Percentiles rank a stretch among this genome's conserved stretches.
These are phyloP conservation scores for Sarotherodon lohbergeri DNA, from an alignment of 2,113 vertebrate species.

Conservation along the genomic window DNA sequence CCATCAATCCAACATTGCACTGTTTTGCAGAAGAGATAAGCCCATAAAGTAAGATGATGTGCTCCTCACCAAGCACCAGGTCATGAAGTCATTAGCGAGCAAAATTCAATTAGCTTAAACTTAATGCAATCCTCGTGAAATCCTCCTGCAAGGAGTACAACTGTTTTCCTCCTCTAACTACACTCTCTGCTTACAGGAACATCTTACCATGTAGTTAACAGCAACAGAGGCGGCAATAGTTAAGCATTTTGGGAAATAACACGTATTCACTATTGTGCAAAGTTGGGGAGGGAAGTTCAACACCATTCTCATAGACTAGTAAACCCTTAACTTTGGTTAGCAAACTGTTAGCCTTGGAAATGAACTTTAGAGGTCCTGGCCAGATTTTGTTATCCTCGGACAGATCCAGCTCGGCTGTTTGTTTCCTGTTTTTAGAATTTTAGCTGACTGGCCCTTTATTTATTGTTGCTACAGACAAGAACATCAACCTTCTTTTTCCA, in stretches of 20 bases:
- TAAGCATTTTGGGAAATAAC: neutral
- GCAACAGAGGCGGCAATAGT: neutral
- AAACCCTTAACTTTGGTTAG: neutral
- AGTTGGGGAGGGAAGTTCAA: neutral
- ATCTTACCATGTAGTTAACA: neutral
- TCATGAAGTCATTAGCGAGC: constrained; percentile 40
- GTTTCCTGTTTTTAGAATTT: neutral
- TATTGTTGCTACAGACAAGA: neutral
- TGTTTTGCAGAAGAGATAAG: neutral
- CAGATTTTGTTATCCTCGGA: neutral
- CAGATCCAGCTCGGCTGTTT: neutral
- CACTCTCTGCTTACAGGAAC: constrained; percentile 6
- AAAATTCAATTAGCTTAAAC: constrained; percentile 45
- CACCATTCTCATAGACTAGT: neutral
- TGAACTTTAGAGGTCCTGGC: neutral
- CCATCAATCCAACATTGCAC: neutral
- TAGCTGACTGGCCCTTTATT: neutral
- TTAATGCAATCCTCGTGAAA: constrained; percentile 32
- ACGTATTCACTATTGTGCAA: neutral
- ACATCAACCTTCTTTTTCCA: neutral
- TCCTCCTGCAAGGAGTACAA: neutral
- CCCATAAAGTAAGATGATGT: constrained; percentile 28
- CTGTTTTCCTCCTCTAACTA: neutral
- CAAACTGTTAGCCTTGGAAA: neutral
- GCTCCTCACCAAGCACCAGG: neutral